These are phyloP conservation scores for Ditula angustiorana DNA, from an alignment of 2,888 invertebrate species.

Conservation along the genomic window DNA sequence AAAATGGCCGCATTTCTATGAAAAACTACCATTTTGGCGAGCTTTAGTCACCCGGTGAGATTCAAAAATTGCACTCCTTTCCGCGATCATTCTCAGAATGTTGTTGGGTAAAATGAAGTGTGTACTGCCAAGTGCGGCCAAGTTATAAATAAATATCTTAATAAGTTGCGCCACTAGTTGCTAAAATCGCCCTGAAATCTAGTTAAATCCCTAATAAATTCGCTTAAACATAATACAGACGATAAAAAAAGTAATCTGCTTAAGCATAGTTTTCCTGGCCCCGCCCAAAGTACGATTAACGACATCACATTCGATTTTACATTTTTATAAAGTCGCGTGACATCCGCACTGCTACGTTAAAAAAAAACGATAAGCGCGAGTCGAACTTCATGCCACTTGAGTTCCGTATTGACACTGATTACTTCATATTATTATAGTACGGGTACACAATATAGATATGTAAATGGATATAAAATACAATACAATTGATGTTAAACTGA, in stretches of 20 bases:
- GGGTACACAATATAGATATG: too few relatives aligned
- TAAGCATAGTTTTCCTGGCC: not conserved
- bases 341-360: slow-evolving; percentile 9
- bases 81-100: too few relatives aligned
- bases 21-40: too few relatives aligned
- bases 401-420: too few relatives aligned
- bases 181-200: not conserved
- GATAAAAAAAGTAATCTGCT: not conserved
- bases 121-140: too few relatives aligned
- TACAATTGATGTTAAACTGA: too few relatives aligned
- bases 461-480: too few relatives aligned
- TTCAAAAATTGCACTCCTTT: too few relatives aligned
- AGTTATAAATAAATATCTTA: not conserved
- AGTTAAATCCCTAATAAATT: not conserved
- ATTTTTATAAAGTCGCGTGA: slow-evolving; percentile 52
- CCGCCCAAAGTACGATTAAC: slow-evolving; percentile 23
- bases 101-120: too few relatives aligned
- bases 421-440: too few relatives aligned
- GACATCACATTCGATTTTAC: slow-evolving; percentile 44
- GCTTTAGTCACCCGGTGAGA: too few relatives aligned
- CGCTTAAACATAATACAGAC: not conserved
- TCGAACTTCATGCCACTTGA: not conserved
- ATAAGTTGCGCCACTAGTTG: not conserved
- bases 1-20: too few relatives aligned
- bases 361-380: not conserved